Evolutionary conservation across 1,140 invertebrate species (phyloP).

Genomic region (Ctenoplectra terminalis): DNA sequence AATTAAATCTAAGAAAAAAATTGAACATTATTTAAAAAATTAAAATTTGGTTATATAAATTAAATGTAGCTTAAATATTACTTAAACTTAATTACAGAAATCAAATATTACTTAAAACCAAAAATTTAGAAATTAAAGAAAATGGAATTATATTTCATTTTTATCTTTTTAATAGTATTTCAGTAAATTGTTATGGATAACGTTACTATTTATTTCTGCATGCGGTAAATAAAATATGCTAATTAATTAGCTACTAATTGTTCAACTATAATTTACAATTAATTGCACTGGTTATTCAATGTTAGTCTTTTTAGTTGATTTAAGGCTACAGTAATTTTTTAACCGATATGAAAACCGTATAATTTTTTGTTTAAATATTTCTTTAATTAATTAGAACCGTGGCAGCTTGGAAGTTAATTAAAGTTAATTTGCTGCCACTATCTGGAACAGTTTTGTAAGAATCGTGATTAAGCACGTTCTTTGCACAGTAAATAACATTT

Average conservation of each 20-base stretch:
- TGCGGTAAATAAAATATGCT: background rate
- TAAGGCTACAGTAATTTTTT: background rate
- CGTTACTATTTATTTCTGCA: too few species aligned
- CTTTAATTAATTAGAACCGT: background rate
- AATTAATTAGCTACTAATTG: background rate
- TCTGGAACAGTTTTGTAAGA: conserved; percentile 3
- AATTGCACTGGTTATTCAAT: background rate
- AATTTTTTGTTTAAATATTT: background rate
- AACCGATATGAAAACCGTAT: background rate
- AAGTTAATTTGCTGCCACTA: conserved; percentile 6
- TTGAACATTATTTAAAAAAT: too few species aligned
- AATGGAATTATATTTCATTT: too few species aligned
- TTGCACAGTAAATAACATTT: background rate
- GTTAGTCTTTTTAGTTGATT: background rate
- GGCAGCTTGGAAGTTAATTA: conserved; percentile 19
- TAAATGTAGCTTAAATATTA: too few species aligned
- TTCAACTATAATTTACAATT: background rate
- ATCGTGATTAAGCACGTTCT: conserved; percentile 35
- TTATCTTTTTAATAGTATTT: too few species aligned
- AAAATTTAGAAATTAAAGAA: too few species aligned
- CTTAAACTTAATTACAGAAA: too few species aligned
- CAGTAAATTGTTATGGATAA: too few species aligned
- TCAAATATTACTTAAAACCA: too few species aligned
- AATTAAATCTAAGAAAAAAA: too few species aligned
- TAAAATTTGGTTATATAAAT: too few species aligned